Evolutionary conservation across 2,888 invertebrate genomes (phyloP).

Genomic region (Drosophila quinaria): DNA sequence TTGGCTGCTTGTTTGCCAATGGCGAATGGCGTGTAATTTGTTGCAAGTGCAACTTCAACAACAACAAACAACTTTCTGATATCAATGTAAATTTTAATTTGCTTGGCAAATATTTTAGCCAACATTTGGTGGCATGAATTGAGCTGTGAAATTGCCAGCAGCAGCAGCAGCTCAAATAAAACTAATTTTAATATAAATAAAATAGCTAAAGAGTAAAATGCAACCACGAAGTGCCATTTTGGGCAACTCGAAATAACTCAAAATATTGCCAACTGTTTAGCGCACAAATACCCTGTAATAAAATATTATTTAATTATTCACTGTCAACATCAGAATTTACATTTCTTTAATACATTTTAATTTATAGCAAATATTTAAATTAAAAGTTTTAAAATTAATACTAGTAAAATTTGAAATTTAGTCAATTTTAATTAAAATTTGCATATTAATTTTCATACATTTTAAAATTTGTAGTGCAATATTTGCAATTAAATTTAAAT

Average conservation of each 20-base stretch:
- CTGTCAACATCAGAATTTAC: too few relatives aligned
- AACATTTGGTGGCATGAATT: conserved; percentile 61
- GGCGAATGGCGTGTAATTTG: conserved; percentile 71
- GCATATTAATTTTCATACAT: too few relatives aligned
- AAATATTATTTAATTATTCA: too few relatives aligned
- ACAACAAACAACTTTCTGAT: conserved; percentile 49
- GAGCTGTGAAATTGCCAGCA: conserved; percentile 62
- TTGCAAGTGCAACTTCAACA: conserved; percentile 39
- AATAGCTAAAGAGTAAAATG: not conserved
- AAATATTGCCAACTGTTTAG: not conserved
- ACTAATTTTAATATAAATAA: conserved; percentile 37
- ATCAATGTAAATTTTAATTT: conserved; percentile 80
- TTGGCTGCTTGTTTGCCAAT: conserved; percentile 50
- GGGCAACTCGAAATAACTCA: conserved; percentile 5
- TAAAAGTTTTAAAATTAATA: too few relatives aligned
- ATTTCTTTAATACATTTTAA: too few relatives aligned
- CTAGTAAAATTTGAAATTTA: too few relatives aligned
- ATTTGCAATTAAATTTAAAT: too few relatives aligned
- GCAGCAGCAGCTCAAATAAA: conserved; percentile 20
- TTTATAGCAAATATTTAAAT: too few relatives aligned
- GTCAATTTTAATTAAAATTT: too few relatives aligned
- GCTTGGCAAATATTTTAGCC: conserved; percentile 74
- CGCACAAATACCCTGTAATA: not conserved
- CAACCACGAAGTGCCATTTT: conserved; percentile 20
- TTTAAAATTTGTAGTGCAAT: too few relatives aligned